Evolutionary conservation across 2,797 vertebrate genomes (phyloP).

Genomic region (Myripristis murdjan): DNA sequence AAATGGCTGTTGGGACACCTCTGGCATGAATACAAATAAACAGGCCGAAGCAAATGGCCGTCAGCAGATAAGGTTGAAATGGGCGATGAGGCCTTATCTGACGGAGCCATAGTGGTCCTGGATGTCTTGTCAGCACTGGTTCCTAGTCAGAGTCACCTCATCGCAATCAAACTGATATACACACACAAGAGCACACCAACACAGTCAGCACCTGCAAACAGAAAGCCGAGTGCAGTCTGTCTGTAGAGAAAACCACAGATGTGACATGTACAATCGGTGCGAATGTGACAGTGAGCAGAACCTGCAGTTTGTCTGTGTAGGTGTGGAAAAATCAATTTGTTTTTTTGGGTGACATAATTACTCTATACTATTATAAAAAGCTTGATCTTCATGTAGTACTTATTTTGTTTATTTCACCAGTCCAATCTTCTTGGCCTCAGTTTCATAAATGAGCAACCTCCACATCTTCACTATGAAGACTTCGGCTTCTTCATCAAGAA

Average conservation of each 20-base stretch:
- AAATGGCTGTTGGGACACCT: constrained; percentile 16
- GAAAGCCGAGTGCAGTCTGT: constrained; percentile 28
- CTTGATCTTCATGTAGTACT: constrained; percentile 52
- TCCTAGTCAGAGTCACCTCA: constrained; percentile 23
- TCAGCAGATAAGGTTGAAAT: not conserved
- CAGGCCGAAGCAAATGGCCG: not conserved
- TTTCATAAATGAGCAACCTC: constrained; percentile 99
- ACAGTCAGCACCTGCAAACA: constrained; percentile 53
- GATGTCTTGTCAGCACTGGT: constrained; percentile 17
- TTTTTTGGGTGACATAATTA: constrained; percentile 50
- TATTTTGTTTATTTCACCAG: constrained; percentile 91
- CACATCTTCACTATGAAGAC: constrained; percentile 99
- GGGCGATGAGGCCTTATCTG: constrained; percentile 8
- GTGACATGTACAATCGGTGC: constrained; percentile 35
- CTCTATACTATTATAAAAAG: constrained; percentile 61
- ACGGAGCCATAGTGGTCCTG: constrained; percentile 11
- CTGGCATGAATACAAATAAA: constrained; percentile 25
- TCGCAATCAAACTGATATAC: constrained; percentile 47
- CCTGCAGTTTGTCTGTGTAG: constrained; percentile 41
- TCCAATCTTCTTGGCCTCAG: constrained; percentile 99
- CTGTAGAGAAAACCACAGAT: constrained; percentile 4
- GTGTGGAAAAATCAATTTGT: constrained; percentile 31
- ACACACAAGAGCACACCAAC: constrained; percentile 55
- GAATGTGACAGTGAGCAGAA: constrained; percentile 33
- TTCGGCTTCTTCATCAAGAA: constrained; percentile 99